These are phyloP conservation scores for Oriolus oriolus DNA, from an alignment of 2,113 vertebrate species.

Conservation along the genomic window DNA sequence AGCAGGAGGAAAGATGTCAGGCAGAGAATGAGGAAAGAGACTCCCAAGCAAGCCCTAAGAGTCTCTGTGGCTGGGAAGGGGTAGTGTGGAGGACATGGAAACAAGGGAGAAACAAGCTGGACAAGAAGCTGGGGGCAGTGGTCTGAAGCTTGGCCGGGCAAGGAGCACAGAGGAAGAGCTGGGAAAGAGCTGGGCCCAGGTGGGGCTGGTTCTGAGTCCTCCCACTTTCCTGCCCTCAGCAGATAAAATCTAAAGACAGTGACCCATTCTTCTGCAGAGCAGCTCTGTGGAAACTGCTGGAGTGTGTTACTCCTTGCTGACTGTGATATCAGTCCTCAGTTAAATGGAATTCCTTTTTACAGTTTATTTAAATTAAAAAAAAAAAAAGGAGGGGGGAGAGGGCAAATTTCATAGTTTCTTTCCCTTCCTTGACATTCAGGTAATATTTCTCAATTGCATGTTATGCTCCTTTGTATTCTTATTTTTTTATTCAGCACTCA, in stretches of 20 bases:
- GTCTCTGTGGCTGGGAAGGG: not conserved
- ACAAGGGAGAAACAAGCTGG: not conserved
- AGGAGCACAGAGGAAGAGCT: not conserved
- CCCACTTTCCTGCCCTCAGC: not conserved
- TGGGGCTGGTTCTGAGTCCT: not conserved
- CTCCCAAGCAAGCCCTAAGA: not conserved
- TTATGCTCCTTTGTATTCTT: not conserved
- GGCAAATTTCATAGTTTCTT: not conserved
- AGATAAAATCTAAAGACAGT: not conserved
- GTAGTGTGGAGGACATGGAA: not conserved
- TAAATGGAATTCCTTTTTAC: not conserved
- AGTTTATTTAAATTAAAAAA: not conserved
- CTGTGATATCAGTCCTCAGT: not conserved
- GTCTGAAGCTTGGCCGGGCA: accelerated
- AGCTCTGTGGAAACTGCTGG: not conserved
- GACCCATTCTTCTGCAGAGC: not conserved
- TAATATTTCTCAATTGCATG: not conserved
- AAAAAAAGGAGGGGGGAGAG: not conserved
- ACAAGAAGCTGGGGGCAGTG: not conserved
- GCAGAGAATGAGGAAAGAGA: not conserved
- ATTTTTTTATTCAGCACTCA: not conserved
- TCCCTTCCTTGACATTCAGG: not conserved
- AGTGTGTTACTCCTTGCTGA: not conserved
- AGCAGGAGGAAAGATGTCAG: not conserved
- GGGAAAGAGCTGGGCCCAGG: not conserved